Evolutionary conservation across 1,140 invertebrate genomes (phyloP), one percentile per base, ranked within the genome.

Genomic region (Drosophila melanica): DNA sequence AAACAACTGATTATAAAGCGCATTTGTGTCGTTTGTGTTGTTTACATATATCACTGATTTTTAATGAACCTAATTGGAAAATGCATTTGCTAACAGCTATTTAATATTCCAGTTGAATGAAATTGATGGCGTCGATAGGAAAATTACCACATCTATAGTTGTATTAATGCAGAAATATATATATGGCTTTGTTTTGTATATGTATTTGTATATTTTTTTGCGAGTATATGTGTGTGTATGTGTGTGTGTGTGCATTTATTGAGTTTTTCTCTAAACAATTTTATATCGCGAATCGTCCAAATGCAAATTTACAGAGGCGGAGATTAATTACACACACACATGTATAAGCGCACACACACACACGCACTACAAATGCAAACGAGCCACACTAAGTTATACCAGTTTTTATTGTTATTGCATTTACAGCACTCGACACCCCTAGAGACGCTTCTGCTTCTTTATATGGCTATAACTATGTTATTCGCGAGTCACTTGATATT

Each of bases 361-460:
- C 5, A 12, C 45, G 23, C 9, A 58, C 33, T 35, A 37, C 23
- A 70, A 72, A 71, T 48, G 48, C 59, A 70, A 69, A 57, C 68
- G 44, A 54, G 68, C 45, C 47, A 51, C 58, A 68, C 44, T 70
- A 64, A 81, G 75, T 86, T 76, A 86, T 87, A 81, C 67, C 59
- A 77, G 77, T 85, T 86, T 67, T 75, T 66, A 78, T 84, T 82
- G 37, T 81, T 75, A 81, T 86, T 81, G 82, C 81, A 81, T 75
- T 85, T 81, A 41, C 50, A 68, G 68, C 74, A 75, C 48, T 55
- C 16, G 12, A 20, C 9, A 45, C 30, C 18, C 23, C n/a, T 9
- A 14, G n/a, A 58, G 12, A 10, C 35, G 8, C 14, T 12, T 23
- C 42, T 8, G 27, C 51, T 54, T 76, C 65, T 47, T 12, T 37